These are phyloP conservation scores for Ochlodes sylvanus DNA, from an alignment of 2,888 invertebrate genomes.

Conservation along the genomic window DNA sequence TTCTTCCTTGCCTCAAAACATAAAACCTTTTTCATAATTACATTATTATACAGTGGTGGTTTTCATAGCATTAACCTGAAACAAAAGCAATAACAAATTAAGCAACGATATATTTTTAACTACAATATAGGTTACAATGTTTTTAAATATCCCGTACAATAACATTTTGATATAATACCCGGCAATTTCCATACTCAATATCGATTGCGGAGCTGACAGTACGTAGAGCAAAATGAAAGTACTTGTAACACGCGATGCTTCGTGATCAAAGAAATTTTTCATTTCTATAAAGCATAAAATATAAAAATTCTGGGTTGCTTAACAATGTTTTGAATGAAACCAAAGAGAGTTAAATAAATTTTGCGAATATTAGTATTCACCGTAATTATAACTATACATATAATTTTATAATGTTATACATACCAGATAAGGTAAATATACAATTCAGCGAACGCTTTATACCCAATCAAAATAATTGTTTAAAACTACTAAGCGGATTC, in stretches of 20 bases:
- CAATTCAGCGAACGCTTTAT: conserved; percentile 1
- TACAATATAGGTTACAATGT: conserved; percentile 5
- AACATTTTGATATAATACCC: conserved; percentile 6
- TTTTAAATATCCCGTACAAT: not conserved
- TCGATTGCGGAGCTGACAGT: conserved; percentile 19
- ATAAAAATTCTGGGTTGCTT: not conserved
- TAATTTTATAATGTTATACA: too few species aligned
- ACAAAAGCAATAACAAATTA: conserved; percentile 50
- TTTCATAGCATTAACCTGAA: conserved; percentile 64
- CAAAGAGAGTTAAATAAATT: too few species aligned
- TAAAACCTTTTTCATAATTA: conserved; percentile 80
- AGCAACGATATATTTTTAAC: not conserved
- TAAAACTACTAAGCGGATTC: conserved; percentile 4
- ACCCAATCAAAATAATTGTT: not conserved
- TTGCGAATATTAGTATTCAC: too few species aligned
- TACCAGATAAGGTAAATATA: too few species aligned
- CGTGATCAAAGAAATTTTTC: conserved; percentile 29
- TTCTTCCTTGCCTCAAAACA: conserved; percentile 68
- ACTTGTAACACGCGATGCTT: conserved; percentile 28
- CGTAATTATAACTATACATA: too few species aligned
- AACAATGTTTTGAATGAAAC: too few species aligned
- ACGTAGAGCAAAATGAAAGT: conserved; percentile 23
- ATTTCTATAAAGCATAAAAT: not conserved
- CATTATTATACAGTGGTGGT: conserved; percentile 65
- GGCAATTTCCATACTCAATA: conserved; percentile 23